Evolutionary conservation across 1,140 invertebrate genomes (phyloP), one percentile per base, ranked within the genome.

Genomic region (Listronotus oregonensis): DNA sequence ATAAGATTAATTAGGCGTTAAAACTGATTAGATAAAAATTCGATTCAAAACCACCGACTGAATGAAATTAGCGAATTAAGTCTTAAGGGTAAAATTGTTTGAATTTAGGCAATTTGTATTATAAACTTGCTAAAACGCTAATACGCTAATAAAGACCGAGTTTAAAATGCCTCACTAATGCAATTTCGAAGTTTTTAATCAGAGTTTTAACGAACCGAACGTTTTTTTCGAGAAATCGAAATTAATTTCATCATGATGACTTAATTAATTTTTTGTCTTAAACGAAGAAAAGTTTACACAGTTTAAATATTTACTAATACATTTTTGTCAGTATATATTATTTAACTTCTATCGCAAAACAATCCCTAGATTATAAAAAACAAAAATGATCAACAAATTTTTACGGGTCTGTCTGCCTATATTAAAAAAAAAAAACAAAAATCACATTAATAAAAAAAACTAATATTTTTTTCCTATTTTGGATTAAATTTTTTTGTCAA

Each of bases 21-120:
- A 58, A 37, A 8, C 40, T 46, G 42, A 58, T 46, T 46, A 58
- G 32, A 58, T 31, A 46, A 58, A 58, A 58, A 46, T 14, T 39
- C 42, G 44, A 58, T 58, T 37, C 5, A 11, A 42, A 47, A 47
- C 43, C 56, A 32, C 40, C 9, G 56, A 32, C 43, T 32, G 56
- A 58, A 58, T 58, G 43, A 58, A 58, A 58, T 58, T 42, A 32
- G 43, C 21, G 56, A 58, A 58, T 58, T 58, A 58, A 32, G 40
- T 39, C 42, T 47, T 58, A 43, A 44, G 56, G 56, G 18, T 32
- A 58, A 58, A 44, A 34, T 58, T 58, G 42, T 58, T 58, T 58
- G 56, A 58, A 58, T 58, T 56, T 47, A 21, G 56, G 42, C 56
- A 58, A 58, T 58, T 58, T 58, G 56, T 58, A 58, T 58, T 58